Percentiles rank a stretch among this genome's conserved stretches.
These are phyloP conservation scores for Aphidius ervi DNA, from an alignment of 1,140 invertebrate genomes.

Conservation along the genomic window DNA sequence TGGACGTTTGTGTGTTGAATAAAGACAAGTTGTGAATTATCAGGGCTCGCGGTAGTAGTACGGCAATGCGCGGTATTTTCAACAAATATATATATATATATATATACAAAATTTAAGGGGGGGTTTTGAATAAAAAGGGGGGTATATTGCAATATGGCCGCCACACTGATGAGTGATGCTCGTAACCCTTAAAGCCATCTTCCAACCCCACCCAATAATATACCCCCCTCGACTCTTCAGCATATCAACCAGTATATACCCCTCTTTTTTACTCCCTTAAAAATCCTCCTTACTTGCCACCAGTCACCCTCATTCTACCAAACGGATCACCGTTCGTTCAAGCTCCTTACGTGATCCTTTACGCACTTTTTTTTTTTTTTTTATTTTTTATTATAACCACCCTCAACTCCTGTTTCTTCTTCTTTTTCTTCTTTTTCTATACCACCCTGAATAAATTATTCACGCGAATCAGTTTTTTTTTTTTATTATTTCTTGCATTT, in stretches of 20 bases:
- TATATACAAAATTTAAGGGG: background rate
- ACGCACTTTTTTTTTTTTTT: constrained; percentile 21
- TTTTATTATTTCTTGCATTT: background rate
- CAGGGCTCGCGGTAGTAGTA: constrained; percentile 13
- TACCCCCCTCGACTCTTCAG: background rate
- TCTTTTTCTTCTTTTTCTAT: constrained; percentile 3
- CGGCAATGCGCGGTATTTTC: no score
- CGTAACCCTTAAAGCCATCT: constrained; percentile 48
- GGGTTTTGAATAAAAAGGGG: constrained; percentile 30
- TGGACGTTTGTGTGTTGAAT: constrained; percentile 17
- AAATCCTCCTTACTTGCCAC: constrained; percentile 5
- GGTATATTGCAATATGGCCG: constrained; percentile 47
- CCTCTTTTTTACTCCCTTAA: constrained; percentile 2
- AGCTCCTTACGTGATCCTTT: constrained; percentile 23
- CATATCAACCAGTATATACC: background rate
- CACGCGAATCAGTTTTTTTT: background rate
- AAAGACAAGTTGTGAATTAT: constrained; percentile 19
- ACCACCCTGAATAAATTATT: no score
- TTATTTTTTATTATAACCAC: constrained; percentile 21
- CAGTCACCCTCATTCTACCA: background rate
- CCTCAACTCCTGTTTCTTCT: background rate
- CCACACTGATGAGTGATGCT: constrained; percentile 50
- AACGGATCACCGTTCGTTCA: constrained; percentile 19
- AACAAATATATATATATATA: background rate
- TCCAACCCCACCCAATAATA: constrained; percentile 20